Evolutionary conservation across 1,140 invertebrate species (phyloP).

Genomic region (Drosophila pachea): DNA sequence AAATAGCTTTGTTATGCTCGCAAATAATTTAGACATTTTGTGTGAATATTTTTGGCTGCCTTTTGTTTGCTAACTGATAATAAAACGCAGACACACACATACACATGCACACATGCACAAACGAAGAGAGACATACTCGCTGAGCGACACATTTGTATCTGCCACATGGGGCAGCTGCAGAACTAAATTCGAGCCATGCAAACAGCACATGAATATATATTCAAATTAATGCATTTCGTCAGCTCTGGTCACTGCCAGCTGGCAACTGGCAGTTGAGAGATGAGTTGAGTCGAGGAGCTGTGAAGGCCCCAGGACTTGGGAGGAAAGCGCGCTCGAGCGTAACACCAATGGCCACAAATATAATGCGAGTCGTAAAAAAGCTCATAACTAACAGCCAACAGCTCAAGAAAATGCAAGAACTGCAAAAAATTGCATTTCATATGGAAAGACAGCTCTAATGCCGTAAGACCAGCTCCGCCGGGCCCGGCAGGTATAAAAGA

Average conservation of each 20-base stretch:
- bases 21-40: slow-evolving; percentile 65
- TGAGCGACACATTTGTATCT: neutral
- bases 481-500: neutral
- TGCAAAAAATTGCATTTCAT: slow-evolving; percentile 17
- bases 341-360: slow-evolving; percentile 22
- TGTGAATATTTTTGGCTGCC: slow-evolving; percentile 22
- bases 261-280: slow-evolving; percentile 13
- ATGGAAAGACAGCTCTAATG: slow-evolving; percentile 18
- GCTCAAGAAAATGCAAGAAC: slow-evolving; percentile 7
- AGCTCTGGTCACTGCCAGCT: slow-evolving; percentile 29
- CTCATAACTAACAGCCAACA: slow-evolving; percentile 23
- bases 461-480: neutral
- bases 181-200: slow-evolving; percentile 51
- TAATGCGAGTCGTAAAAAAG: slow-evolving; percentile 53
- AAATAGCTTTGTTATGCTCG: slow-evolving; percentile 44
- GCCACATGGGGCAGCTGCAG: slow-evolving; percentile 5
- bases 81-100: slow-evolving; percentile 21
- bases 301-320: slow-evolving; percentile 9
- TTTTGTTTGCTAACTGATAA: slow-evolving; percentile 32
- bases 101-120: neutral
- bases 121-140: neutral
- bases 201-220: slow-evolving; percentile 66
- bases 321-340: slow-evolving; percentile 36
- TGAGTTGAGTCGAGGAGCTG: slow-evolving; percentile 5
- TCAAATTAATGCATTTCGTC: slow-evolving; percentile 62